Evolutionary conservation across 2,888 invertebrate species (phyloP).

Genomic region (Dolichopus griseipennis): DNA sequence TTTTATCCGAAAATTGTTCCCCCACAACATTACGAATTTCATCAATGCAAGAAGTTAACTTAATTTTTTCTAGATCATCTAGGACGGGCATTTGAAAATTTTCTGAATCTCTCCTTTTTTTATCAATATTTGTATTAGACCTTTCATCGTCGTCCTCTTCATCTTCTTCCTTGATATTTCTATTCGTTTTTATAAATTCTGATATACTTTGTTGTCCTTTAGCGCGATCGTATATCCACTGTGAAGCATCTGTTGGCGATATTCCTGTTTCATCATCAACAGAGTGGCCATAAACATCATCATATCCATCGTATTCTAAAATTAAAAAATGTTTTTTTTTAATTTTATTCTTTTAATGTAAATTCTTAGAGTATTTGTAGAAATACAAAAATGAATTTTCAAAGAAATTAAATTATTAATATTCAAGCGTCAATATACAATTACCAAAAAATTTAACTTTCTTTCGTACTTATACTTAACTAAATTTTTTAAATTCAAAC

Average conservation of each 20-base stretch:
- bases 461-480: no score
- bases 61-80: constrained; percentile 60
- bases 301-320: constrained; percentile 79
- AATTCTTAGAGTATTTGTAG: no score
- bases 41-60: constrained; percentile 74
- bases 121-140: constrained; percentile 45
- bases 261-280: constrained; percentile 87
- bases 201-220: constrained; percentile 64
- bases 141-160: constrained; percentile 47
- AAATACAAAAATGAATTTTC: no score
- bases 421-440: no score
- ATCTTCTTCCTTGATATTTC: constrained; percentile 62
- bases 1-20: constrained; percentile 62
- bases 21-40: constrained; percentile 72
- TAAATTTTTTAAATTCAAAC: no score
- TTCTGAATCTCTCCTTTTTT: constrained; percentile 37
- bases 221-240: constrained; percentile 78
- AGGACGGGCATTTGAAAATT: constrained; percentile 48
- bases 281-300: constrained; percentile 82
- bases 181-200: constrained; percentile 59
- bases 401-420: no score
- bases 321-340: no score
- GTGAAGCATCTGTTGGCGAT: constrained; percentile 77
- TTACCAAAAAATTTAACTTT: no score
- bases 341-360: no score